A percentile compares a stretch with the other conserved stretches of the same genome.
These are phyloP conservation scores for Steromphala cineraria DNA, from an alignment of 2,888 invertebrate genomes.

Conservation along the genomic window DNA sequence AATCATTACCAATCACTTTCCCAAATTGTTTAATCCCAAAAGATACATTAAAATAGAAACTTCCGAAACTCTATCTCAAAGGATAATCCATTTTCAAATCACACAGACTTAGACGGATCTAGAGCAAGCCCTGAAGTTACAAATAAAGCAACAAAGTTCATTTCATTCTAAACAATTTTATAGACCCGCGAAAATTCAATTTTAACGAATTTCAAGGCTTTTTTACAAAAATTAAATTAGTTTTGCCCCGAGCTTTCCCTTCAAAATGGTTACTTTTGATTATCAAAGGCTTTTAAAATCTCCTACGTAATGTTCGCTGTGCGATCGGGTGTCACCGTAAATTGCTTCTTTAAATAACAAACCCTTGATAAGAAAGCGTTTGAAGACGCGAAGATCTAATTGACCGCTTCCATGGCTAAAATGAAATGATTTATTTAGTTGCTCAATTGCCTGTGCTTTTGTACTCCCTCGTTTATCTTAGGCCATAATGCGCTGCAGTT, in stretches of 20 bases:
- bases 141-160: no score
- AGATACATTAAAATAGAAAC: no score
- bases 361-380: constrained; percentile 15
- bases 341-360: constrained; percentile 12
- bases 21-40: no score
- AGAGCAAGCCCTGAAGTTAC: no score
- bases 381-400: background rate
- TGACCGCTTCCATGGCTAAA: background rate
- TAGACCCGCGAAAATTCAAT: background rate
- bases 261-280: background rate
- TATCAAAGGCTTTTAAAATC: constrained; percentile 18
- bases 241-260: background rate
- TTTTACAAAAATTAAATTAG: background rate
- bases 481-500: background rate
- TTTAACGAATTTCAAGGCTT: background rate
- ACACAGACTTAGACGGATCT: no score
- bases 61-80: no score
- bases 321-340: background rate
- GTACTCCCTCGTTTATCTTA: background rate
- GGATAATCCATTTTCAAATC: no score
- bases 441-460: background rate
- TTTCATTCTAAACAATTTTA: background rate
- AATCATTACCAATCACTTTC: no score
- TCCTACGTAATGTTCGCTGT: background rate
- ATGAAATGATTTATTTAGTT: constrained; percentile 17